Evolutionary conservation across 2,888 invertebrate genomes (phyloP).

Genomic region (Dryadula phaetusa): DNA sequence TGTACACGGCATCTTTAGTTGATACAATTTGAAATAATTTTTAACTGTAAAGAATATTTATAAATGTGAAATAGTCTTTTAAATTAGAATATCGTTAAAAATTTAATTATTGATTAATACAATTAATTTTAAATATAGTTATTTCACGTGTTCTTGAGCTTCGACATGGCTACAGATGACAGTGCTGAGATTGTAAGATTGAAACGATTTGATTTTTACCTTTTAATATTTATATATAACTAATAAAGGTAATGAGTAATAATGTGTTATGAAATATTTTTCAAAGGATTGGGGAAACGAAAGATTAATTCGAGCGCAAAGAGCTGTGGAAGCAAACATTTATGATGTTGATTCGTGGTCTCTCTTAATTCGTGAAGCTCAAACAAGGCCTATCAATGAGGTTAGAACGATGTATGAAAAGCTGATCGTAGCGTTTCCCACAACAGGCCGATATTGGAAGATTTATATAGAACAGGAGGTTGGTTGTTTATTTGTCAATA

Average conservation of each 20-base stretch:
- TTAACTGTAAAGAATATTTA: background rate
- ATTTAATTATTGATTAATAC: background rate
- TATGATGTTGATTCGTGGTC: slow-evolving; percentile 99
- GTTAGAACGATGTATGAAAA: slow-evolving; percentile 97
- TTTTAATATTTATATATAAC: background rate
- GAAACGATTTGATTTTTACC: background rate
- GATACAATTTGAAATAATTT: background rate
- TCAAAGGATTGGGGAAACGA: slow-evolving; percentile 95
- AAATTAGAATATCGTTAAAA: background rate
- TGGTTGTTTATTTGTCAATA: slow-evolving; percentile 47
- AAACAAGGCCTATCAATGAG: slow-evolving; percentile 93
- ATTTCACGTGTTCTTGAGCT: background rate
- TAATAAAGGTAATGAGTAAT: background rate
- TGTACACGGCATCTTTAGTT: slow-evolving; percentile 9
- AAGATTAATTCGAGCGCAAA: slow-evolving; percentile 91
- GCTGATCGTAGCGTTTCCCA: slow-evolving; percentile 96
- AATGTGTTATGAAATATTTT: background rate
- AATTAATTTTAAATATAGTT: background rate
- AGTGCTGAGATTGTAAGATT: slow-evolving; percentile 67
- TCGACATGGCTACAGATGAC: slow-evolving; percentile 54
- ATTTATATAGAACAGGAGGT: slow-evolving; percentile 99
- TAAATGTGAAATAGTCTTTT: background rate
- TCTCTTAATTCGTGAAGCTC: slow-evolving; percentile 96
- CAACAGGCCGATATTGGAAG: slow-evolving; percentile 99
- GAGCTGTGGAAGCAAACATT: slow-evolving; percentile 93